A percentile compares a stretch with the other conserved stretches of the same genome.
phyloP scores from a whole-genome alignment of 2,797 vertebrate genomes.

The Sciaenops ocellatus region DNA sequence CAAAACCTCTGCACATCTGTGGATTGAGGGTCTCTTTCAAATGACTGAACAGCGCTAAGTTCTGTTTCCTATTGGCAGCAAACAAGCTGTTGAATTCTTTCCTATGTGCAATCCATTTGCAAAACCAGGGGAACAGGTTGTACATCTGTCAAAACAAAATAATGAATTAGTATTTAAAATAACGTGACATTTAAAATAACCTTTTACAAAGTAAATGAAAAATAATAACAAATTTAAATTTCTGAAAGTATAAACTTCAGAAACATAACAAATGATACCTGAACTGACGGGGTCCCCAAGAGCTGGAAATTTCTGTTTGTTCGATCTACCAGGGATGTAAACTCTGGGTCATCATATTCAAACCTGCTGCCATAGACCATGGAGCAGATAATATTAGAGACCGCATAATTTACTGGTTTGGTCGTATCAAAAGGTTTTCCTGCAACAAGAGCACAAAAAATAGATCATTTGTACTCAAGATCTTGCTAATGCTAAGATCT shows the following conservation, averaged over 20 bases:
- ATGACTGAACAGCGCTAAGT: slow-evolving; percentile 1
- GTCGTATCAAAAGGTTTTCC: slow-evolving; percentile 44
- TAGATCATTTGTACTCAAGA: not conserved
- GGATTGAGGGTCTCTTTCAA: slow-evolving; percentile 60
- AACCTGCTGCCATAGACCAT: slow-evolving; percentile 62
- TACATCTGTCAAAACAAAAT: slow-evolving; percentile 34
- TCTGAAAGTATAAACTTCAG: too few species aligned
- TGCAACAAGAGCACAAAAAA: not conserved
- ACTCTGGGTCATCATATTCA: slow-evolving; percentile 49
- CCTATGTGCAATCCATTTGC: not conserved
- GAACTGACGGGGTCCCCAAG: not conserved
- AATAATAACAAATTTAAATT: too few species aligned
- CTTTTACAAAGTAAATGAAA: too few species aligned
- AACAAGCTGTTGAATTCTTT: accelerated
- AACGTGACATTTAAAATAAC: too few species aligned
- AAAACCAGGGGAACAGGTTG: slow-evolving; percentile 45
- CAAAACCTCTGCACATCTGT: slow-evolving; percentile 56
- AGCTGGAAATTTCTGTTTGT: not conserved
- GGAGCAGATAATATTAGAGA: slow-evolving; percentile 63
- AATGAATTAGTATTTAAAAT: not conserved
- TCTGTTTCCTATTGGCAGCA: slow-evolving; percentile 6
- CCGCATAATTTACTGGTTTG: not conserved
- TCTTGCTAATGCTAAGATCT: not conserved
- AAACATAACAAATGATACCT: slow-evolving; percentile 20
- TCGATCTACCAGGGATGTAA: slow-evolving; percentile 27